Conservation (phyloP, 2,113 vertebrate genomes). For the Alectura lathami region DNA sequence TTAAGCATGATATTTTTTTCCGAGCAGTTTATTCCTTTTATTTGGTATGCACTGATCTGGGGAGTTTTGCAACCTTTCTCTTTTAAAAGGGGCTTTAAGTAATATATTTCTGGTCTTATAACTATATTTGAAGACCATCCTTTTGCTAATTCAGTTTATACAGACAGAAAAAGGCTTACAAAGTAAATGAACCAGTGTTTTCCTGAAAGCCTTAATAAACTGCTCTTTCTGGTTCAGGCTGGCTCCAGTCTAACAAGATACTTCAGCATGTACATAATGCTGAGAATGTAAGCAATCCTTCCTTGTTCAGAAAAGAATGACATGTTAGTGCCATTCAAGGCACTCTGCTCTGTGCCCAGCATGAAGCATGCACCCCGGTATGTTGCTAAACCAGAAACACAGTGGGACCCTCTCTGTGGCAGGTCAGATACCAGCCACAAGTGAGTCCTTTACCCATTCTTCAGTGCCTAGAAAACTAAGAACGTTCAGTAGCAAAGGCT, state of each 20-base stretch:
- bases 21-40: not conserved
- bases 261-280: not conserved
- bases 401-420: not conserved
- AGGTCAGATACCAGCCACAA: not conserved
- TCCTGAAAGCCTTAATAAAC: slow-evolving; percentile 2
- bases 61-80: not conserved
- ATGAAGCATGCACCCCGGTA: not conserved
- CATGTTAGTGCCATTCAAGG: not conserved
- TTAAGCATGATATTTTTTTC: not conserved
- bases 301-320: not conserved
- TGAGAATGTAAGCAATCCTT: not conserved
- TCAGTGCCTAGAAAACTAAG: not conserved
- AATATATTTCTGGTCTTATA: not conserved
- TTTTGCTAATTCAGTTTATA: not conserved
- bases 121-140: not conserved
- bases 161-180: not conserved
- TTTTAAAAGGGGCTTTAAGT: not conserved
- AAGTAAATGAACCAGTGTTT: not conserved
- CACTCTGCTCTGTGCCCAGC: not conserved
- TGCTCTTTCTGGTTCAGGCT: not conserved
- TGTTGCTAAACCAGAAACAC: not conserved
- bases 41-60: not conserved
- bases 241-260: not conserved
- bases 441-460: not conserved
- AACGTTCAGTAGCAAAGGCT: not conserved